phyloP scores from a whole-genome alignment of 2,888 invertebrate species.

The Lasioglossum oenotherae region DNA sequence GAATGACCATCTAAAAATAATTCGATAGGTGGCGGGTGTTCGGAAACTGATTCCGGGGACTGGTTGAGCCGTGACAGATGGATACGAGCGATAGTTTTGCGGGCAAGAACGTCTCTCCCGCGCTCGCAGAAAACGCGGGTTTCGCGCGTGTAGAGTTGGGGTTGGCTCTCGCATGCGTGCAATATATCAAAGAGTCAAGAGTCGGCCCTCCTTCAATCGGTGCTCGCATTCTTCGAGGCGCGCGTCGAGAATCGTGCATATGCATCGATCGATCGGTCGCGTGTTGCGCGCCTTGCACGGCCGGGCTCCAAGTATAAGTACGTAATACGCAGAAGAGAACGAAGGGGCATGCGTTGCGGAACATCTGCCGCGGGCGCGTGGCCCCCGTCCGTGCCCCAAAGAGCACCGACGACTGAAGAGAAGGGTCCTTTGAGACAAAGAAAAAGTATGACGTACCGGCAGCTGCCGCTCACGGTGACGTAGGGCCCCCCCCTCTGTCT shows the following conservation, averaged over 20 bases:
- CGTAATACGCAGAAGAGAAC: slow-evolving; percentile 66
- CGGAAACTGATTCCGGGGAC: not conserved
- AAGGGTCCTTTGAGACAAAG: slow-evolving; percentile 84
- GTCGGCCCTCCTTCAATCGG: slow-evolving; percentile 57
- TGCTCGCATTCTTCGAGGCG: slow-evolving; percentile 61
- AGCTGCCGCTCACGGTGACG: slow-evolving; percentile 82
- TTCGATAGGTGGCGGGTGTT: not conserved
- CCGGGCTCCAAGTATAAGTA: slow-evolving; percentile 69
- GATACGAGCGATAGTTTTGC: not conserved
- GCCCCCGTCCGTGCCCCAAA: slow-evolving; percentile 79
- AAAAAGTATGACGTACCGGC: slow-evolving; percentile 83
- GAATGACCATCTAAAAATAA: not conserved
- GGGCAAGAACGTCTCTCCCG: not conserved
- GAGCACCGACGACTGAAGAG: slow-evolving; percentile 77
- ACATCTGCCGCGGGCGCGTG: slow-evolving; percentile 81
- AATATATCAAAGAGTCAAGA: slow-evolving; percentile 59
- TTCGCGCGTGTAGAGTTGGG: slow-evolving; percentile 32
- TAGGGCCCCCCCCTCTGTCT: slow-evolving; percentile 70
- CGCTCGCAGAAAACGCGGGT: slow-evolving; percentile 22
- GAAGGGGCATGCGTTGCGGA: slow-evolving; percentile 81
- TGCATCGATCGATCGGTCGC: slow-evolving; percentile 65
- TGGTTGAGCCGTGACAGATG: not conserved
- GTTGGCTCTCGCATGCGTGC: slow-evolving; percentile 49
- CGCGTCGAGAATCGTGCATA: slow-evolving; percentile 58
- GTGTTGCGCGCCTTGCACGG: slow-evolving; percentile 67